Conservation (phyloP, 2,797 vertebrate species). For the Gadopsis marmoratus region DNA sequence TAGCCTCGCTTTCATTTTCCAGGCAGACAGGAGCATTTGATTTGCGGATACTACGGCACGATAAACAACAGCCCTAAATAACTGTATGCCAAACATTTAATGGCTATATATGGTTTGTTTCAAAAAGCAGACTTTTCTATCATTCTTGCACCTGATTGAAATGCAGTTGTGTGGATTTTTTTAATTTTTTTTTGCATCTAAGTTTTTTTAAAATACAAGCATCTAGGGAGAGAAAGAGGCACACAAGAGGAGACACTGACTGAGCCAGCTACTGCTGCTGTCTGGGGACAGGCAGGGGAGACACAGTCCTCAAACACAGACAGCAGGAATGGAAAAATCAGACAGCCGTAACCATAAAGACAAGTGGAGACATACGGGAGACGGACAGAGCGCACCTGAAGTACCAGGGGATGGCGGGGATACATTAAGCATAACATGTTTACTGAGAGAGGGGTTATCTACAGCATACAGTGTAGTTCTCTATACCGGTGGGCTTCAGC, state of each 20-base stretch:
- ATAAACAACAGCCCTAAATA: background rate
- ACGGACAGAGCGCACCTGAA: slow-evolving; percentile 16
- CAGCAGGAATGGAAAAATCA: slow-evolving; percentile 38
- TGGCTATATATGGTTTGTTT: background rate
- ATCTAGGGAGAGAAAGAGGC: background rate
- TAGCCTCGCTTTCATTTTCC: background rate
- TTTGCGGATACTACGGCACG: background rate
- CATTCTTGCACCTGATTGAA: background rate
- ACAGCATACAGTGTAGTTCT: background rate
- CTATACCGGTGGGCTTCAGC: background rate
- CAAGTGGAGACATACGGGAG: slow-evolving; percentile 43
- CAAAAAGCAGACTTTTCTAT: background rate
- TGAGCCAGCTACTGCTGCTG: slow-evolving; percentile 14
- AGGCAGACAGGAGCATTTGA: background rate
- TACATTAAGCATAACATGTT: slow-evolving; percentile 32
- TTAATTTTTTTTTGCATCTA: background rate
- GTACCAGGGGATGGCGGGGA: slow-evolving; percentile 16
- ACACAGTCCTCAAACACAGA: slow-evolving; percentile 41
- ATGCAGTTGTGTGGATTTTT: background rate
- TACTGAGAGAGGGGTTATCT: slow-evolving; percentile 3
- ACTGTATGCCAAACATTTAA: background rate
- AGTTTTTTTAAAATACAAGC: background rate
- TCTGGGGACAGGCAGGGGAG: slow-evolving; percentile 20
- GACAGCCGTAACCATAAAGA: slow-evolving; percentile 53
- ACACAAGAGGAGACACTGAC: slow-evolving; percentile 14